Percentiles rank a stretch among this genome's conserved stretches.
Evolutionary conservation across 2,113 vertebrate genomes (phyloP).

Genomic region (Eurystomus gularis): DNA sequence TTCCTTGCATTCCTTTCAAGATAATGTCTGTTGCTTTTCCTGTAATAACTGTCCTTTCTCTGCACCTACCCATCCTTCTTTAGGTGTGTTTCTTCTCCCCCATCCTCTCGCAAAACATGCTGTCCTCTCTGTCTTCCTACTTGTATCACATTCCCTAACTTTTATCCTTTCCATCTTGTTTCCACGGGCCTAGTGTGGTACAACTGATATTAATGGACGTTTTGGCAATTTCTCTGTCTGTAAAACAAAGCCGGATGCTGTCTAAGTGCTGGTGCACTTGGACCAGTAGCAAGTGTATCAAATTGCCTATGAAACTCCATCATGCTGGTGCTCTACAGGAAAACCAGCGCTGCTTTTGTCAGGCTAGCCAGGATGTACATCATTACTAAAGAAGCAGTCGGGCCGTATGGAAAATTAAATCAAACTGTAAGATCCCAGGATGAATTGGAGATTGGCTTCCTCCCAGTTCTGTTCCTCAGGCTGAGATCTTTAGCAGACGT

Average conservation of each 20-base stretch:
- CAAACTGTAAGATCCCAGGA: not conserved
- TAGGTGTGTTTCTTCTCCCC: not conserved
- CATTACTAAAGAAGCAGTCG: not conserved
- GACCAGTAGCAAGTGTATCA: not conserved
- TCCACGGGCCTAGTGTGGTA: not conserved
- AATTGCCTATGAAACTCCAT: not conserved
- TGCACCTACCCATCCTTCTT: not conserved
- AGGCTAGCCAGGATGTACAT: not conserved
- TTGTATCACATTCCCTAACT: not conserved
- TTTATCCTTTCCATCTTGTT: not conserved
- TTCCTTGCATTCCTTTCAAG: not conserved
- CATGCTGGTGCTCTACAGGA: not conserved
- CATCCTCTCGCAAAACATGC: not conserved
- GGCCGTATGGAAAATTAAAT: not conserved
- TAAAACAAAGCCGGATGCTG: not conserved
- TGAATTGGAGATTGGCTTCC: slow-evolving; percentile 3
- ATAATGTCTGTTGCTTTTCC: not conserved
- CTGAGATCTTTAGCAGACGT: slow-evolving; percentile 25
- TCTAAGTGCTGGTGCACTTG: slow-evolving; percentile 7
- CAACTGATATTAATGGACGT: not conserved
- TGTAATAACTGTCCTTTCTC: not conserved
- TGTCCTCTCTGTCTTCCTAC: not conserved
- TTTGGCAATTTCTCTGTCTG: not conserved
- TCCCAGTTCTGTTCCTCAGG: not conserved
- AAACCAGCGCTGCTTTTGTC: not conserved